These are phyloP conservation scores for Cephonodes hylas DNA, from an alignment of 2,888 invertebrate species.

Conservation along the genomic window DNA sequence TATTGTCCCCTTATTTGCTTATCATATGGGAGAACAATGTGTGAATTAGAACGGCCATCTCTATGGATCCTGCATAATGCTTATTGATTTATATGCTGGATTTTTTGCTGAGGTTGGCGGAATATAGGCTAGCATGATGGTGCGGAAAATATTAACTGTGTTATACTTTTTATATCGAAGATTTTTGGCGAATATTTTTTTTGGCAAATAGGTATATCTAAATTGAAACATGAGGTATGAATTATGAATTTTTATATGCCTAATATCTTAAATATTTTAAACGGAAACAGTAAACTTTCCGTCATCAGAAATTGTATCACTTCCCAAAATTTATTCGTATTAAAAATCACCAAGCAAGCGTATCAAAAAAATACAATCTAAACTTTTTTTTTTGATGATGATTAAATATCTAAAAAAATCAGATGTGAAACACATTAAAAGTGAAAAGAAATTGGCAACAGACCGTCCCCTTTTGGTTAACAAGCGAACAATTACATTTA, in stretches of 20 bases:
- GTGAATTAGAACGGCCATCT: conserved; percentile 4
- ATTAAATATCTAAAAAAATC: background rate
- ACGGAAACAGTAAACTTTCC: too few relatives aligned
- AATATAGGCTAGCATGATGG: background rate
- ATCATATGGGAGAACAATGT: conserved; percentile 1
- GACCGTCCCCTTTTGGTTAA: conserved; percentile 57
- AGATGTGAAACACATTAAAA: conserved; percentile 8
- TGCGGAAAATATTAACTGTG: too few relatives aligned
- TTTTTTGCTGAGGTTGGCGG: background rate
- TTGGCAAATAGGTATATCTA: too few relatives aligned
- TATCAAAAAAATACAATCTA: background rate
- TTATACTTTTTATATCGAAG: too few relatives aligned
- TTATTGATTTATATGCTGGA: background rate
- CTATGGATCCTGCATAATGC: background rate
- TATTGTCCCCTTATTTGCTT: conserved; percentile 16
- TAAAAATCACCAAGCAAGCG: background rate
- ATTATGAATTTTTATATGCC: too few relatives aligned
- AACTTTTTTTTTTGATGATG: too few relatives aligned
- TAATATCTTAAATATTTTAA: too few relatives aligned
- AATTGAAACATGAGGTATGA: too few relatives aligned
- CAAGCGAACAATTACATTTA: conserved; percentile 81
- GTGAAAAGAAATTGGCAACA: background rate
- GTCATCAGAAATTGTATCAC: too few relatives aligned
- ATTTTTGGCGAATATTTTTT: too few relatives aligned
- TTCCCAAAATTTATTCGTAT: too few relatives aligned